Conservation (phyloP, 2,113 vertebrate species). For the Nicator chloris region DNA sequence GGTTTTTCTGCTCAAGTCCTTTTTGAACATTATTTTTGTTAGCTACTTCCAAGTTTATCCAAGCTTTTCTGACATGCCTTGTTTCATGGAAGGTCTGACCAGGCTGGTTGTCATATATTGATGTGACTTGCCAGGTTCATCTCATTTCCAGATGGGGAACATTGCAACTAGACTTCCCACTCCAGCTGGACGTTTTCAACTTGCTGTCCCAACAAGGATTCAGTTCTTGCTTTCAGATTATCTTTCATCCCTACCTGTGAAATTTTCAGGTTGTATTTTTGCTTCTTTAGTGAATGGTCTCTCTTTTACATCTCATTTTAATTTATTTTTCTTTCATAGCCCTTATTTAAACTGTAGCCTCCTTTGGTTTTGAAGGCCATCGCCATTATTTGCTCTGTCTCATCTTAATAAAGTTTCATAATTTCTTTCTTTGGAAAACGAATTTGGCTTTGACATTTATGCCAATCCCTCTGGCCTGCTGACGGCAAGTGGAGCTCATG, state of each 20-base stretch:
- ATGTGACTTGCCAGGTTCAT: not conserved
- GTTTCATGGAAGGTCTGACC: not conserved
- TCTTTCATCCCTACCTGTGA: not conserved
- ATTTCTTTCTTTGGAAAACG: not conserved
- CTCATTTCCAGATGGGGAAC: not conserved
- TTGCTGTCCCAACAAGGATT: not conserved
- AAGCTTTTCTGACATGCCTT: not conserved
- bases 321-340: not conserved
- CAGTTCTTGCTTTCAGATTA: not conserved
- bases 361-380: not conserved
- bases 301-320: not conserved
- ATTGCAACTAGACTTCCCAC: not conserved
- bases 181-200: not conserved
- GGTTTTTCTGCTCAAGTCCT: not conserved
- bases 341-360: not conserved
- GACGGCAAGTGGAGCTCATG: not conserved
- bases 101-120: not conserved
- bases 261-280: not conserved
- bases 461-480: not conserved
- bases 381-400: not conserved
- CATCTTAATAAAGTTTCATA: not conserved
- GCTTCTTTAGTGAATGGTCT: not conserved
- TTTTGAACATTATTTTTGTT: not conserved
- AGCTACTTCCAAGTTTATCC: not conserved
- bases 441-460: not conserved